Conservation (phyloP, 1,140 invertebrate genomes). For the Daktulosphaira vitifoliae region DNA sequence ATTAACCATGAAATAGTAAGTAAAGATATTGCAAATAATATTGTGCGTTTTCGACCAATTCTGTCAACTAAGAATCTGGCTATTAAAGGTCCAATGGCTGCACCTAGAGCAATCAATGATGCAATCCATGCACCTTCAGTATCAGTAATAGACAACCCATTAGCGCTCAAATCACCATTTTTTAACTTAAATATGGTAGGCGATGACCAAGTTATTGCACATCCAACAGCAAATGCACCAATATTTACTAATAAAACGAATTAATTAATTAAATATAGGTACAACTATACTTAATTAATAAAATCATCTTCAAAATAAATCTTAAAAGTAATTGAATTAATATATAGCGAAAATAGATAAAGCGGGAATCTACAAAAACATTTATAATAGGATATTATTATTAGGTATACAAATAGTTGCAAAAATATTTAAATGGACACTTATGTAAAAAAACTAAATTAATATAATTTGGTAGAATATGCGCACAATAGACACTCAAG, state of each 20-base stretch:
- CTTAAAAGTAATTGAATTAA: too few species aligned
- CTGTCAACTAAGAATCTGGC: constrained; percentile 55
- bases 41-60: constrained; percentile 53
- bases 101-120: constrained; percentile 34
- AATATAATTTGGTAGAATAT: too few species aligned
- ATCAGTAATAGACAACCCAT: neutral
- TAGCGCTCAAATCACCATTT: constrained; percentile 1
- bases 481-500: too few species aligned
- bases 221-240: constrained; percentile 53
- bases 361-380: too few species aligned
- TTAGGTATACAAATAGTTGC: too few species aligned
- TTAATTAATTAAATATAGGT: too few species aligned
- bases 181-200: constrained; percentile 54
- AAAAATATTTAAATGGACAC: too few species aligned
- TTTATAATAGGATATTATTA: too few species aligned
- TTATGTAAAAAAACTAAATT: too few species aligned
- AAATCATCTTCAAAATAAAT: too few species aligned
- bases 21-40: constrained; percentile 25
- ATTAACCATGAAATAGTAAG: constrained; percentile 33
- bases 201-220: constrained; percentile 64
- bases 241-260: constrained; percentile 56
- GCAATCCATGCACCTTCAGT: constrained; percentile 31
- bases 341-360: too few species aligned
- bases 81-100: constrained; percentile 33
- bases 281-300: too few species aligned